These are phyloP conservation scores for Chrysotoxum bicinctum DNA, from an alignment of 2,888 invertebrate genomes.

Conservation along the genomic window DNA sequence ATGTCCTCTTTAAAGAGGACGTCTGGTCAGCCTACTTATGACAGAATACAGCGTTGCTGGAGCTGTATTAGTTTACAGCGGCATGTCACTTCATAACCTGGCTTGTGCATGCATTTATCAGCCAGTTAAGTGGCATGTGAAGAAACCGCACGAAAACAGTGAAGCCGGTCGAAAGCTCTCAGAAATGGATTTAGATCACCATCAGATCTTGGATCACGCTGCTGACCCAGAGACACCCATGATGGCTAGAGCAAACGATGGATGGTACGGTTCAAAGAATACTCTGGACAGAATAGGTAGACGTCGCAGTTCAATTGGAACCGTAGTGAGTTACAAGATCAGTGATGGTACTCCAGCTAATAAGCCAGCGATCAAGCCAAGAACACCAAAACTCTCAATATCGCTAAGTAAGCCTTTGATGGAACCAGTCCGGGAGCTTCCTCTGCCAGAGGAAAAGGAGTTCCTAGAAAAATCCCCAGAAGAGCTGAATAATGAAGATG, in stretches of 20 bases:
- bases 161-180: slow-evolving; percentile 72
- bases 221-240: slow-evolving; percentile 86
- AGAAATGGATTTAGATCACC: slow-evolving; percentile 82
- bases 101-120: slow-evolving; percentile 87
- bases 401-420: slow-evolving; percentile 21
- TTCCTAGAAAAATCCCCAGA: slow-evolving; percentile 47
- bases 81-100: slow-evolving; percentile 86
- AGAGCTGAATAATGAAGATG: slow-evolving; percentile 75
- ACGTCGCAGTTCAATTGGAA: slow-evolving; percentile 35
- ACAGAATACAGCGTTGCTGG: slow-evolving; percentile 85
- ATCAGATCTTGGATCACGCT: slow-evolving; percentile 85
- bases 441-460: slow-evolving; percentile 25
- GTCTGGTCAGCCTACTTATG: too few relatives aligned
- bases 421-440: slow-evolving; percentile 38
- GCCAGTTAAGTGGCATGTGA: slow-evolving; percentile 89
- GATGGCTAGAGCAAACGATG: slow-evolving; percentile 82
- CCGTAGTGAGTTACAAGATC: slow-evolving; percentile 76
- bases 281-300: slow-evolving; percentile 74
- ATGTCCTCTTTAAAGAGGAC: too few relatives aligned
- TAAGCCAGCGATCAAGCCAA: slow-evolving; percentile 45
- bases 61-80: slow-evolving; percentile 86
- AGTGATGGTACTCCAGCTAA: slow-evolving; percentile 75
- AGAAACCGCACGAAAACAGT: slow-evolving; percentile 80
- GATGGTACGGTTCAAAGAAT: slow-evolving; percentile 78
- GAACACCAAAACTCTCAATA: slow-evolving; percentile 49